A percentile compares a stretch with the other conserved stretches of the same genome.
Conservation (phyloP, 2,113 vertebrate species). For the Misgurnus anguillicaudatus region DNA sequence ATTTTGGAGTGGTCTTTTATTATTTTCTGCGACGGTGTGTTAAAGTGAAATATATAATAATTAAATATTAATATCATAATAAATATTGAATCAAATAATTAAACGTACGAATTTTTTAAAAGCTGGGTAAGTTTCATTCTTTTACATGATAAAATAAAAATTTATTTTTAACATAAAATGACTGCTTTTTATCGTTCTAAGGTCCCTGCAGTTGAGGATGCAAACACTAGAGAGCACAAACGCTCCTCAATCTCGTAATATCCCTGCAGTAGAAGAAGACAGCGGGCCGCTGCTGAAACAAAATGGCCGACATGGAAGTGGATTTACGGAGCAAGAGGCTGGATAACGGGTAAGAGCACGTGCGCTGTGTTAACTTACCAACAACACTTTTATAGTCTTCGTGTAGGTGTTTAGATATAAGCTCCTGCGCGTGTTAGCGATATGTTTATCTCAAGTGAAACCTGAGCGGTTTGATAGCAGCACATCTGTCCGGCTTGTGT, state of each 20-base stretch:
- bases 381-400: neutral
- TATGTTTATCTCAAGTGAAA: neutral
- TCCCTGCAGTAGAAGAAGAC: constrained; percentile 38
- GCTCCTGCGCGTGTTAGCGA: accelerated
- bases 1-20: too few species aligned
- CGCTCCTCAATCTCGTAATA: neutral
- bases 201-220: neutral
- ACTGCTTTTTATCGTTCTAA: too few species aligned
- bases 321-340: constrained; percentile 46
- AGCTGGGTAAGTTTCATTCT: too few species aligned
- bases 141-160: too few species aligned
- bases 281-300: constrained; percentile 42
- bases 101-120: too few species aligned
- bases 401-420: neutral
- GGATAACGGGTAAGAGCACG: constrained; percentile 49
- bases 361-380: neutral
- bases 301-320: constrained; percentile 57
- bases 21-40: too few species aligned
- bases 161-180: too few species aligned
- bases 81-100: too few species aligned
- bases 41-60: too few species aligned
- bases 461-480: neutral
- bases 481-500: neutral
- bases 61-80: too few species aligned
- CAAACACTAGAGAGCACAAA: constrained; percentile 17